Evolutionary conservation across 2,888 invertebrate genomes (phyloP).

Genomic region (Achlya flavicornis): DNA sequence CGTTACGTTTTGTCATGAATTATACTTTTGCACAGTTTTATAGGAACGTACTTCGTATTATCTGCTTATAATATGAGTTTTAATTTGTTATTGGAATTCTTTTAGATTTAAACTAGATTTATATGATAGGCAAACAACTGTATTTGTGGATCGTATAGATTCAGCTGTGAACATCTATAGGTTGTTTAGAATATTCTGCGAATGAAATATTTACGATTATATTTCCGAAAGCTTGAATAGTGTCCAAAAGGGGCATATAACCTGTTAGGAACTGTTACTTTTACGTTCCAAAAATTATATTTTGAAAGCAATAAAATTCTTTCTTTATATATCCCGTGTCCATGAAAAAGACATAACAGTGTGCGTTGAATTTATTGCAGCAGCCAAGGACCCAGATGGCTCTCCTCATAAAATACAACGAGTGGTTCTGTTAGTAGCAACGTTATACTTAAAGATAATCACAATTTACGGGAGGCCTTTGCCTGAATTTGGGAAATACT

Average conservation of each 20-base stretch:
- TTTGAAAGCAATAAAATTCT: conserved; percentile 71
- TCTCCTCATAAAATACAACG: conserved; percentile 80
- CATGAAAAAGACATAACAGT: conserved; percentile 81
- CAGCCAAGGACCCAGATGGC: conserved; percentile 79
- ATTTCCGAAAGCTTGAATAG: conserved; percentile 23
- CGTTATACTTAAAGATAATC: conserved; percentile 81
- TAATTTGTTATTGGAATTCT: background rate
- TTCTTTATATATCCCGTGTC: conserved; percentile 71
- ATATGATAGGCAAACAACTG: too few species aligned
- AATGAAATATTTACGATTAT: background rate
- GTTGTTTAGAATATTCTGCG: too few species aligned
- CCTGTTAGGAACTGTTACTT: conserved; percentile 45
- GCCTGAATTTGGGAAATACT: conserved; percentile 64
- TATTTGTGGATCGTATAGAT: too few species aligned
- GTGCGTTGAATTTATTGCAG: conserved; percentile 79
- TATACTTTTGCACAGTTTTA: too few species aligned
- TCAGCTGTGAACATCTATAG: too few species aligned
- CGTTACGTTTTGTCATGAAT: too few species aligned
- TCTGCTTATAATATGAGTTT: background rate
- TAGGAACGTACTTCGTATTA: background rate
- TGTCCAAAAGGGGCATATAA: conserved; percentile 39
- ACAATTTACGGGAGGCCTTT: conserved; percentile 78
- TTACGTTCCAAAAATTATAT: conserved; percentile 59
- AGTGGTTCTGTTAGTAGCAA: conserved; percentile 76
- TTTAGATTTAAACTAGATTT: too few species aligned